phyloP scores from a whole-genome alignment of 1,140 invertebrate species.

The Plectus sambesii region DNA sequence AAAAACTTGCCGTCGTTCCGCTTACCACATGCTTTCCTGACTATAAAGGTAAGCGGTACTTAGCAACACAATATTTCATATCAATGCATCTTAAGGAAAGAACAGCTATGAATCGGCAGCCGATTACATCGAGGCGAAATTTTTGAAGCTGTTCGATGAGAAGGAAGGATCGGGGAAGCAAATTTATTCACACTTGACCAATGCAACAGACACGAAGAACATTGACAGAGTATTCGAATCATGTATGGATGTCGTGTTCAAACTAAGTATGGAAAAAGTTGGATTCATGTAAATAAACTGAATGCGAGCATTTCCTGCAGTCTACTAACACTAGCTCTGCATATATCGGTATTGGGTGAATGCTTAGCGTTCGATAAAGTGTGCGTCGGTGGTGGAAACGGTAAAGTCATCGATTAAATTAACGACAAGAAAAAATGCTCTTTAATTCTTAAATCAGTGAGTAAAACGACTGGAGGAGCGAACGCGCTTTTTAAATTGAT shows the following conservation, averaged over 20 bases:
- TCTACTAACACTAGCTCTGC: too few species aligned
- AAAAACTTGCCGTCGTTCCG: slow-evolving; percentile 49
- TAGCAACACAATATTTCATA: too few species aligned
- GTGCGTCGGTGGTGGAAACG: too few species aligned
- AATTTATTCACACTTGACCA: slow-evolving; percentile 79
- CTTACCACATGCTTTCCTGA: slow-evolving; percentile 50
- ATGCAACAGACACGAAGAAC: slow-evolving; percentile 77
- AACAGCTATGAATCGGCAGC: slow-evolving; percentile 71
- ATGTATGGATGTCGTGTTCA: slow-evolving; percentile 81
- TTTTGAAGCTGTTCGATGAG: slow-evolving; percentile 69
- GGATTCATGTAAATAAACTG: slow-evolving; percentile 58
- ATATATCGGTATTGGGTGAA: too few species aligned
- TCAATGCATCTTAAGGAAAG: slow-evolving; percentile 58
- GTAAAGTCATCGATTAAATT: too few species aligned
- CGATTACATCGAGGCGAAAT: slow-evolving; percentile 72
- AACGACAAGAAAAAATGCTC: too few species aligned
- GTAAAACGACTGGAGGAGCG: too few species aligned
- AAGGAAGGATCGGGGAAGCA: slow-evolving; percentile 64
- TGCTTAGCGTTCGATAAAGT: too few species aligned
- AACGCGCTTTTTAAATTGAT: too few species aligned
- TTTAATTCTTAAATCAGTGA: too few species aligned
- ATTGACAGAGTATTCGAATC: slow-evolving; percentile 80
- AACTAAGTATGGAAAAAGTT: slow-evolving; percentile 81
- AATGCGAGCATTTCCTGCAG: not conserved
- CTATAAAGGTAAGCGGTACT: slow-evolving; percentile 38